Base-by-base conservation (phyloP, 2,797 vertebrate species). In the Spondyliosoma cantharus region DNA sequence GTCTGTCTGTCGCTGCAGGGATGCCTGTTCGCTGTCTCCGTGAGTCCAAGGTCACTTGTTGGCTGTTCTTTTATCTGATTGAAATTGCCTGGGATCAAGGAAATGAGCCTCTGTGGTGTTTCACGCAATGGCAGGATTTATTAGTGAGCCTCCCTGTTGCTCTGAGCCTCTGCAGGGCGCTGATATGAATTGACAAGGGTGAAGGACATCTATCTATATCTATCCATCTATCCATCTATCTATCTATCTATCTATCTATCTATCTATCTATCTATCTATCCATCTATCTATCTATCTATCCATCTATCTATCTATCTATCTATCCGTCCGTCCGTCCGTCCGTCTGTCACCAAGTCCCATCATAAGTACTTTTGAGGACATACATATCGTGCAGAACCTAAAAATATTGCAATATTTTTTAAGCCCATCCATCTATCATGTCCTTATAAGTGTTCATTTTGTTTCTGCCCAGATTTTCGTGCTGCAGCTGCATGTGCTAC, bases 1-100 rank as follows among this genome's bases (percentile, higher is more conserved):
- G 79, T 87, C 84, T 90, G 80, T 86, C 86, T 90, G 73, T 84
- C 59, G 52, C 87, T 74, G 83, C 86, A 83, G 84, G 80, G 83
- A 76, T 81, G 88, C 69, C 81, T 92, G 83, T 85, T 89, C 61
- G 49, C 81, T 71, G 80, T 88, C 89, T 85, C 73, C 16, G 2
- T 89, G 85, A 83, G 84, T 82, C 80, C 89, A 93, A 93, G 89
- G 92, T 94, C 93, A 89, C 87, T 89, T 87, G 85, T 80, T 66
- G 74, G 79, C 86, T 88, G 84, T 81, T 90, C 87, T 93, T 94
- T 94, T 78, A 90, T 92, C 85, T 93, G 88, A 95, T 89, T 94
- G 90, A 90, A 92, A 92, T 90, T 92, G 89, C 84, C 89, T 80
- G 56, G 79, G 90, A 91, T 92, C 88, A 93, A 90, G 61, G 78